A percentile compares a stretch with the other conserved stretches of the same genome.
These are phyloP conservation scores for Thysanoteuthis rhombus DNA, from an alignment of 2,888 invertebrate genomes.

Conservation along the genomic window DNA sequence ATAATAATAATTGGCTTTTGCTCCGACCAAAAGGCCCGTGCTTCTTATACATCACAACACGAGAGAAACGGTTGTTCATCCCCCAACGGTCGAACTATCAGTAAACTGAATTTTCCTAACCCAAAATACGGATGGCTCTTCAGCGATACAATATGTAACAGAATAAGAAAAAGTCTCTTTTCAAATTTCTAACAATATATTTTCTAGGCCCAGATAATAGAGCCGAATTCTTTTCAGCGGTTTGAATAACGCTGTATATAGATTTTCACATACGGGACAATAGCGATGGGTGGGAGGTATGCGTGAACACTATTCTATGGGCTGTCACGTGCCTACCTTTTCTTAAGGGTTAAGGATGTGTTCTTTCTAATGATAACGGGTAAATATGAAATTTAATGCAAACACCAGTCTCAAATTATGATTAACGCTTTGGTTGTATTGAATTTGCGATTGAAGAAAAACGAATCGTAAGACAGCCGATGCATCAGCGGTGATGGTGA, in stretches of 20 bases:
- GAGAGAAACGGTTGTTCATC: slow-evolving; percentile 20
- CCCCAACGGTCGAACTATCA: slow-evolving; percentile 34
- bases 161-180: slow-evolving; percentile 58
- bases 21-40: background rate
- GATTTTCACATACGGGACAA: slow-evolving; percentile 43
- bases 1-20: background rate
- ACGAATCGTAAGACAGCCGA: background rate
- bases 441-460: background rate
- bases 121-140: slow-evolving; percentile 42
- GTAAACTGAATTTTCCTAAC: slow-evolving; percentile 41
- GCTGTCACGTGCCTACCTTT: background rate
- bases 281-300: background rate
- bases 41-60: background rate
- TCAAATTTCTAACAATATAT: slow-evolving; percentile 63
- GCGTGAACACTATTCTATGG: slow-evolving; percentile 1
- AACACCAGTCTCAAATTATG: background rate
- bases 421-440: background rate
- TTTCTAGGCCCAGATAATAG: slow-evolving; percentile 58
- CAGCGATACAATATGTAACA: slow-evolving; percentile 59
- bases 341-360: background rate
- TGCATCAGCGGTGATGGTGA: background rate
- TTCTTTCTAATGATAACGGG: background rate
- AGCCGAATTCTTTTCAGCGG: slow-evolving; percentile 54
- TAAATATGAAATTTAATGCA: background rate
- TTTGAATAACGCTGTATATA: slow-evolving; percentile 53